phyloP scores from a whole-genome alignment of 2,888 invertebrate species.

The Gastracanthus pulcherrimus region DNA sequence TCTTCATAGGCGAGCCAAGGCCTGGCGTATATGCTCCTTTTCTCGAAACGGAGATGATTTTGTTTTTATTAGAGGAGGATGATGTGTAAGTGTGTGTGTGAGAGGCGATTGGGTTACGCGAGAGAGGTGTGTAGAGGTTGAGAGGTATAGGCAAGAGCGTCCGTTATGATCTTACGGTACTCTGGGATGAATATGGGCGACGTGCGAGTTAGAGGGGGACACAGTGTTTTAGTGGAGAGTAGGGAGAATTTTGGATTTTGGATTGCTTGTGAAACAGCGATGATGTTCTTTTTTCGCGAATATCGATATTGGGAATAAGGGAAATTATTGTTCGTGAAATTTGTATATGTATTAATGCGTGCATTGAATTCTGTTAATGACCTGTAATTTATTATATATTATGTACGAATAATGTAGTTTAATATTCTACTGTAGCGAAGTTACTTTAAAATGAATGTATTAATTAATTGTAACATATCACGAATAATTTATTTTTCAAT shows the following conservation, averaged over 20 bases:
- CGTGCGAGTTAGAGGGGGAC: not conserved
- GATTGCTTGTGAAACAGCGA: too few relatives aligned
- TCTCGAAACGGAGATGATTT: not conserved
- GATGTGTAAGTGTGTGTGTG: not conserved
- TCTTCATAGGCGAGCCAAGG: not conserved
- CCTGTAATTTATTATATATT: too few relatives aligned
- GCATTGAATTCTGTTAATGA: too few relatives aligned
- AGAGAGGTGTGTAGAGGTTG: not conserved
- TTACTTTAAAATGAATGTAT: too few relatives aligned
- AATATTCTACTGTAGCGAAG: too few relatives aligned
- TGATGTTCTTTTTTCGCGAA: too few relatives aligned
- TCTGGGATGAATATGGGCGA: not conserved
- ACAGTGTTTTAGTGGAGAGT: too few relatives aligned
- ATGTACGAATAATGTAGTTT: too few relatives aligned
- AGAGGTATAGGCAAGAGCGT: too few relatives aligned
- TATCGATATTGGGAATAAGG: too few relatives aligned
- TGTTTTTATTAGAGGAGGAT: not conserved
- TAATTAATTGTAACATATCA: not conserved
- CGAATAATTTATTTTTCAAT: not conserved
- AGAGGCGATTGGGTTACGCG: not conserved
- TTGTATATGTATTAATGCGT: too few relatives aligned
- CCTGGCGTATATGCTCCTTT: not conserved
- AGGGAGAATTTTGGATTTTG: not conserved
- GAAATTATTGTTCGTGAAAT: too few relatives aligned
- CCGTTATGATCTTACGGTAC: conserved; percentile 42